Conservation (phyloP, 2,888 invertebrate genomes). For the Zaprionus lineosus region DNA sequence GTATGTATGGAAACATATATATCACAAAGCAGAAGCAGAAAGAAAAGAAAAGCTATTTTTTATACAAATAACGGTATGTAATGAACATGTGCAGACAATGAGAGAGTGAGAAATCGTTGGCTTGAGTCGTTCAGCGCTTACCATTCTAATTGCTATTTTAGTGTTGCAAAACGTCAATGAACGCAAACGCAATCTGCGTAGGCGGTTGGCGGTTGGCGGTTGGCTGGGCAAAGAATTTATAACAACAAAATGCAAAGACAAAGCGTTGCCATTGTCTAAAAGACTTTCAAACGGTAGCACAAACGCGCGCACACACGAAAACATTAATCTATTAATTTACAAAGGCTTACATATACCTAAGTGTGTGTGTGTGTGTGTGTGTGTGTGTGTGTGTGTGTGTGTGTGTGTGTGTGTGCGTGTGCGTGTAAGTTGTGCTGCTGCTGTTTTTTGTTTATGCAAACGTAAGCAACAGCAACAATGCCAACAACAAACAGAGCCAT, state of each 20-base stretch:
- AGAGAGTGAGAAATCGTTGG: conserved; percentile 4
- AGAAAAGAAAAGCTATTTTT: conserved; percentile 56
- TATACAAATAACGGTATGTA: conserved; percentile 35
- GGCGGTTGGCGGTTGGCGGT: too few relatives aligned
- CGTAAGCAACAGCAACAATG: conserved; percentile 32
- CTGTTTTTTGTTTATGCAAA: conserved; percentile 37
- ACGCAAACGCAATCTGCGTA: conserved; percentile 19
- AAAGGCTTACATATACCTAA: conserved; percentile 5
- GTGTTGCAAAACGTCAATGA: conserved; percentile 54
- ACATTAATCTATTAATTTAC: too few relatives aligned
- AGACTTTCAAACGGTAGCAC: conserved; percentile 36
- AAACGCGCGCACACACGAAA: conserved; percentile 21
- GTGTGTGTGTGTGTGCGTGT: conserved; percentile 5
- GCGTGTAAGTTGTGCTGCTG: neutral
- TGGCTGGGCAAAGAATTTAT: neutral
- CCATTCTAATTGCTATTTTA: conserved; percentile 64
- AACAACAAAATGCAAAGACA: conserved; percentile 34
- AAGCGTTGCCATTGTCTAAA: conserved; percentile 61
- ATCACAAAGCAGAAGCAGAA: conserved; percentile 38
- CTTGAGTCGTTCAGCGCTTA: conserved; percentile 38
- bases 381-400: conserved; percentile 5
- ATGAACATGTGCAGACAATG: conserved; percentile 12
- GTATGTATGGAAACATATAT: conserved; percentile 7
- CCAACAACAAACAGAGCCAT: conserved; percentile 17
- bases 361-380: neutral